Evolutionary conservation across 2,113 vertebrate genomes (phyloP), one percentile per base, ranked within the genome.

Genomic region (Muntiacus muntjak): DNA sequence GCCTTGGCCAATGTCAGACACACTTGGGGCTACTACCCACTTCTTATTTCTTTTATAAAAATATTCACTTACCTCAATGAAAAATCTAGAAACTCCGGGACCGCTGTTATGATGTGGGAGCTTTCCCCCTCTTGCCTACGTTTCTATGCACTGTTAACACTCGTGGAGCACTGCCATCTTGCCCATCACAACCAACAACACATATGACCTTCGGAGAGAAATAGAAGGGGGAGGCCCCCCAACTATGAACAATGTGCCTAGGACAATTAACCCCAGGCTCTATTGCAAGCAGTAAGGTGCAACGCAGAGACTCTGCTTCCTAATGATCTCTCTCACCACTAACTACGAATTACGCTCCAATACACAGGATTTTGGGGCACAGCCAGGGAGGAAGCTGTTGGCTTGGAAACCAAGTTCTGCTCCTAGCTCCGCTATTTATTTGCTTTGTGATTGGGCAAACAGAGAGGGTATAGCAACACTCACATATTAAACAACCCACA

Each of bases 361-460:
- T 94, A 83, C 2, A 74, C 10, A 91, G 28, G 88, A 86, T 36
- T 90, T 10, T 74, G 88, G 55, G 50, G 11, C 45, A 64, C 7
- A 92, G 92, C 47, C 78, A 92, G 54, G 28, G 15, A 93, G 71
- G 79, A 92, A 95, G 81, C 23, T 25, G 57, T 19, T 85, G 92
- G 23, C 93, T 87, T 40, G 50, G 57, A 95, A 97, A 92, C 25
- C 64, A 91, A 55, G 11, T 81, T 95, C 47, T 57, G 83, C n/a
- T 11, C 30, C 67, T 50, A 55, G 87, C 30, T 71, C 21, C 89
- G 64, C 76, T 60, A 26, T 74, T n/a, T 55, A 79, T 57, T 52
- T 78, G 47, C 60, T 91, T 58, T 78, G 43, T 45, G 52, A 96
- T 5, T 87, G 83, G 21, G 40, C 78, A 28, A 26, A 12, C 58